phyloP scores from a whole-genome alignment of 2,113 vertebrate species.

The Octodon degus region DNA sequence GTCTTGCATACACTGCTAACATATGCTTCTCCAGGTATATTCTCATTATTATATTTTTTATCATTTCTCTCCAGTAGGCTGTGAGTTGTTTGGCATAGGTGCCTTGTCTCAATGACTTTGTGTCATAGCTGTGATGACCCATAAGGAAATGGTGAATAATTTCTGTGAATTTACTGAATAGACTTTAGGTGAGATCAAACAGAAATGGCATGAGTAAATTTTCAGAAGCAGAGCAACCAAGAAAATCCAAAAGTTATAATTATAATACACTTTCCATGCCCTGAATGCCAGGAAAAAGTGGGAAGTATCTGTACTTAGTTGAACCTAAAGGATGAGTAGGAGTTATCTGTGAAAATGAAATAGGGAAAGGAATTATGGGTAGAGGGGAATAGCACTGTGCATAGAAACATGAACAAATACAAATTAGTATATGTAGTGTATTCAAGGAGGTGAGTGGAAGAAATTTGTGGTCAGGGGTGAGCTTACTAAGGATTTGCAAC shows the following conservation, averaged over 20 bases:
- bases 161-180: neutral
- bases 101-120: neutral
- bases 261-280: neutral
- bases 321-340: neutral
- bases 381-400: neutral
- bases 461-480: neutral
- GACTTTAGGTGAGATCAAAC: neutral
- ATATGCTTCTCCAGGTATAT: neutral
- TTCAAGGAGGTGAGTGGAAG: neutral
- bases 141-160: neutral
- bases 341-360: neutral
- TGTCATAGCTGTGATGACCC: neutral
- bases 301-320: neutral
- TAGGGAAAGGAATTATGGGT: neutral
- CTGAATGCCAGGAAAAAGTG: neutral
- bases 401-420: neutral
- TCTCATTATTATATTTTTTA: neutral
- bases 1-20: neutral
- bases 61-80: neutral
- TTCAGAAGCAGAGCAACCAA: neutral
- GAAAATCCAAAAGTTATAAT: neutral
- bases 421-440: neutral
- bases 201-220: neutral
- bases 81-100: neutral
- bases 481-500: neutral